phyloP scores from a whole-genome alignment of 2,113 vertebrate species.

The Anguilla rostrata region DNA sequence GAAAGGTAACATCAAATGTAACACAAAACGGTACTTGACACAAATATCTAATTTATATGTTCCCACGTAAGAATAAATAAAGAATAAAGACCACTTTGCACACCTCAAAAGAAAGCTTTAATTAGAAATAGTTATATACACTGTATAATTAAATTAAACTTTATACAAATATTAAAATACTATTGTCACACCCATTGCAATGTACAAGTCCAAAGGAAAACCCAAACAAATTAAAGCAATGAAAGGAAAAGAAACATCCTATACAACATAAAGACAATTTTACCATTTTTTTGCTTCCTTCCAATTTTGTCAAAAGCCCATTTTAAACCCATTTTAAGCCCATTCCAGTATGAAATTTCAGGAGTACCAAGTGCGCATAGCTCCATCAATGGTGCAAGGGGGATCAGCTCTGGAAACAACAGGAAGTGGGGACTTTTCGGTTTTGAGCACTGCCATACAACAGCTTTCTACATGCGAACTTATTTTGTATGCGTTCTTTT shows the following conservation, averaged over 20 bases:
- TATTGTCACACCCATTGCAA: constrained; percentile 98
- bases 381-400: constrained; percentile 25
- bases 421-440: not conserved
- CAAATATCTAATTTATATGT: not conserved
- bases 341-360: constrained; percentile 23
- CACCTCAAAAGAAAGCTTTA: constrained; percentile 94
- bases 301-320: constrained; percentile 10
- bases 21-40: not conserved
- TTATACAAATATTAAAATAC: constrained; percentile 99
- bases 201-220: constrained; percentile 86
- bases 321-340: constrained; percentile 8
- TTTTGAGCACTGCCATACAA: constrained; percentile 60
- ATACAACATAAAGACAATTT: constrained; percentile 18
- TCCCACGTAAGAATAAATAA: not conserved
- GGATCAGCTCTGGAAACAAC: not conserved
- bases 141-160: constrained; percentile 99
- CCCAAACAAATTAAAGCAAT: constrained; percentile 64
- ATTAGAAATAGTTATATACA: constrained; percentile 99
- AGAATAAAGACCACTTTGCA: constrained; percentile 32
- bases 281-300: not conserved
- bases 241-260: constrained; percentile 30
- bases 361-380: constrained; percentile 13
- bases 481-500: constrained; percentile 48
- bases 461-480: constrained; percentile 58
- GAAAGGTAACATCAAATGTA: not conserved